phyloP scores from a whole-genome alignment of 2,888 invertebrate genomes.

The Nemotelus pantherinus region DNA sequence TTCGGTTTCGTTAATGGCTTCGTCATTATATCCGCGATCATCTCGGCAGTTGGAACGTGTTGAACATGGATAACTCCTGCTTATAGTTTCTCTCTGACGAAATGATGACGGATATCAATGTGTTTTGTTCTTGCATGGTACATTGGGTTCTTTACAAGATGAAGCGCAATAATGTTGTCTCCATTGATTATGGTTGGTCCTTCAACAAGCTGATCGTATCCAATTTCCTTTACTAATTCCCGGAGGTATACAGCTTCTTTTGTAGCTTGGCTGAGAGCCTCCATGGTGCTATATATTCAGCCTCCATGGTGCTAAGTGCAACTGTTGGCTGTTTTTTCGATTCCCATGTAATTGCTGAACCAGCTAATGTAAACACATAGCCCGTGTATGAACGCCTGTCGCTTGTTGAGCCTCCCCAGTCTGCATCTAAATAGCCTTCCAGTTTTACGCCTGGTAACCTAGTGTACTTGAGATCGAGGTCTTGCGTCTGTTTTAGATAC shows the following conservation, averaged over 20 bases:
- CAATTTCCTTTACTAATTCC: background rate
- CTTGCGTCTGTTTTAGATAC: slow-evolving; percentile 54
- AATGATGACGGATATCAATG: slow-evolving; percentile 44
- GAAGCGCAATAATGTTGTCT: too few relatives aligned
- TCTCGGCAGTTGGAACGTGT: background rate
- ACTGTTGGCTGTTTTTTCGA: background rate
- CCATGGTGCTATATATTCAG: slow-evolving; percentile 44
- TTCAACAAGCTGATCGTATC: too few relatives aligned
- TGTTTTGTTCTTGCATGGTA: slow-evolving; percentile 40
- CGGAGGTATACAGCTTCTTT: background rate
- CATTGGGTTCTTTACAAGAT: too few relatives aligned
- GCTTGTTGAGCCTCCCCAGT: slow-evolving; percentile 53
- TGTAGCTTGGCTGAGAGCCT: slow-evolving; percentile 1
- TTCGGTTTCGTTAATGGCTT: slow-evolving; percentile 4
- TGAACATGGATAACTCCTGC: slow-evolving; percentile 1
- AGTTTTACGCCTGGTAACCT: background rate
- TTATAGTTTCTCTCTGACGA: slow-evolving; percentile 35
- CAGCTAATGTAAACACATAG: slow-evolving; percentile 8
- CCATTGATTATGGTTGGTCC: too few relatives aligned
- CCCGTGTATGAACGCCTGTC: slow-evolving; percentile 35
- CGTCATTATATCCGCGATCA: background rate
- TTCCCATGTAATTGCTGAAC: slow-evolving; percentile 23
- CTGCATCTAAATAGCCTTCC: slow-evolving; percentile 55
- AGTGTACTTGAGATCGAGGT: background rate
- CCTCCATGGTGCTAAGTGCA: background rate